Conservation (phyloP, 2,888 invertebrate species). For the Maniola hyperantus region DNA sequence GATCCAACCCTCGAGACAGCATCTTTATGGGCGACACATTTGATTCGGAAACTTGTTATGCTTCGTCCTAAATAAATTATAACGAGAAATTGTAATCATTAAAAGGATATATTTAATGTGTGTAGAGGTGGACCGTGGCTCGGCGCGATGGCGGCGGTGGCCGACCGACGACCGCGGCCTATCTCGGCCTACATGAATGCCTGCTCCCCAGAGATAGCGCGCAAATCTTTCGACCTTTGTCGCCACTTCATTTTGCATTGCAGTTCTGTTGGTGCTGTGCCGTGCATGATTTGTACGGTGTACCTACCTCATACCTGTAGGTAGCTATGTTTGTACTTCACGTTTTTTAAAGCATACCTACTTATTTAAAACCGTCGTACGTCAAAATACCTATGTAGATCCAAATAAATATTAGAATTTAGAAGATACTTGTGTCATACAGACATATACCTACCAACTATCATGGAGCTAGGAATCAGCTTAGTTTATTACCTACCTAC, state of each 20-base stretch:
- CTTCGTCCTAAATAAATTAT: conserved; percentile 82
- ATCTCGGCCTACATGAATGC: conserved; percentile 78
- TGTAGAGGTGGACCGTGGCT: conserved; percentile 57
- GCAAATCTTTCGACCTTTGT: conserved; percentile 56
- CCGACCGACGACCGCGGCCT: conserved; percentile 50
- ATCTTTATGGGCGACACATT: conserved; percentile 83
- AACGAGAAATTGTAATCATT: conserved; percentile 78
- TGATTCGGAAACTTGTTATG: conserved; percentile 83
- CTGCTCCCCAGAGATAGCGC: conserved; percentile 70
- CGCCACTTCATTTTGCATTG: conserved; percentile 59
- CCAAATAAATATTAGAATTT: too few relatives aligned
- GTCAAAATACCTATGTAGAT: too few relatives aligned
- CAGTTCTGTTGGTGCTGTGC: conserved; percentile 10
- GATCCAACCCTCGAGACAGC: conserved; percentile 78
- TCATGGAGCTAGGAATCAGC: too few relatives aligned
- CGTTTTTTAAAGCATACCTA: background rate
- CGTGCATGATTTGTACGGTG: background rate
- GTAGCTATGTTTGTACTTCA: background rate
- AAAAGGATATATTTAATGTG: conserved; percentile 76
- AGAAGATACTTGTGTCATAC: too few relatives aligned
- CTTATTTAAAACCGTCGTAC: background rate
- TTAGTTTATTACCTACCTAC: too few relatives aligned
- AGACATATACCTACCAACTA: too few relatives aligned
- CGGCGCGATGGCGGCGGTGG: conserved; percentile 49
- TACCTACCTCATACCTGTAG: background rate